These are phyloP conservation scores for Lontra canadensis DNA, from an alignment of 2,113 vertebrate species.

Conservation along the genomic window DNA sequence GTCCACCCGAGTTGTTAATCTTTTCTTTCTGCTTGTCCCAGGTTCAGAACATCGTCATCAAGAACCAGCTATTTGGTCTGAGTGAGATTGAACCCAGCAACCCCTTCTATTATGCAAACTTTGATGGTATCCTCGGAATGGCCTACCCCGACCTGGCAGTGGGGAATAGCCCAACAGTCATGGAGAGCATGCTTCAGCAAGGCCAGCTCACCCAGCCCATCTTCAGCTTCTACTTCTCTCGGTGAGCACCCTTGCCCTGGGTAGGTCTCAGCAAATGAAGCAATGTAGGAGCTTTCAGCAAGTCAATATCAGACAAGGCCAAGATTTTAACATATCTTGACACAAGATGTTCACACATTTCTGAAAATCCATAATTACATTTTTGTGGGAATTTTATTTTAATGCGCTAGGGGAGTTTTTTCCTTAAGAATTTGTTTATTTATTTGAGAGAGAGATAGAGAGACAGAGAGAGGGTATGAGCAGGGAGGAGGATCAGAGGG, in stretches of 20 bases:
- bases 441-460: not conserved
- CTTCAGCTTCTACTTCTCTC: slow-evolving; percentile 84
- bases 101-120: slow-evolving; percentile 79
- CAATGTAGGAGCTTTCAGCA: not conserved
- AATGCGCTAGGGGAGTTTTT: not conserved
- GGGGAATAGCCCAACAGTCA: not conserved
- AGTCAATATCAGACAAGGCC: not conserved
- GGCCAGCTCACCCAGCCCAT: slow-evolving; percentile 77
- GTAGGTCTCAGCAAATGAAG: accelerated
- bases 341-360: not conserved
- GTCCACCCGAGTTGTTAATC: not conserved
- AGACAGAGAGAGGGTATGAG: not conserved
- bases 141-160: slow-evolving; percentile 71
- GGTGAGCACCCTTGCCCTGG: not conserved
- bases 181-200: slow-evolving; percentile 79
- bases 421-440: not conserved
- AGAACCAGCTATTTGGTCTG: slow-evolving; percentile 87
- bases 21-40: not conserved
- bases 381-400: not conserved
- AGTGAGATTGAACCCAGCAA: slow-evolving; percentile 76
- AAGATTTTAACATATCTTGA: not conserved
- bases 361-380: not conserved
- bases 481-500: not conserved
- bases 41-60: slow-evolving; percentile 83
- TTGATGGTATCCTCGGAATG: slow-evolving; percentile 85